A percentile compares a stretch with the other conserved stretches of the same genome.
Evolutionary conservation across 1,140 invertebrate genomes (phyloP).

Genomic region (Hormaphis cornu): DNA sequence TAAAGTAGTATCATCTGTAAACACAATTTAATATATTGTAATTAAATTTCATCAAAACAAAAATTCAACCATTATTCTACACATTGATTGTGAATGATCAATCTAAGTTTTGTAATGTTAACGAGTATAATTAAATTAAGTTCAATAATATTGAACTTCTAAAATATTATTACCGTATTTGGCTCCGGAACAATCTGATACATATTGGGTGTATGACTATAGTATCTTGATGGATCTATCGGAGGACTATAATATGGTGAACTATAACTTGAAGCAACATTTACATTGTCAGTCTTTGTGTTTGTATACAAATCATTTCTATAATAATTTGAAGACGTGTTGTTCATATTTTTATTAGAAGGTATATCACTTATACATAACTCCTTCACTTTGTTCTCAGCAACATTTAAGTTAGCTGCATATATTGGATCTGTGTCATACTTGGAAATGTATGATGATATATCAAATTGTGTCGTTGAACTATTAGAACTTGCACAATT

Average conservation of each 20-base stretch:
- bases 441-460: not conserved
- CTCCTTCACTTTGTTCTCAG: conserved; percentile 32
- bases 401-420: conserved; percentile 26
- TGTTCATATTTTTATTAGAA: not conserved
- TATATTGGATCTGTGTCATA: conserved; percentile 27
- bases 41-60: too few species aligned
- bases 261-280: not conserved
- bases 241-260: conserved; percentile 16
- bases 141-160: too few species aligned
- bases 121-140: too few species aligned
- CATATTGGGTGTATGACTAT: conserved; percentile 1
- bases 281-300: not conserved
- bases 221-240: conserved; percentile 16
- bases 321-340: not conserved
- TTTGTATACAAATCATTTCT: not conserved
- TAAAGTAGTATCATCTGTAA: too few species aligned
- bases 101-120: too few species aligned
- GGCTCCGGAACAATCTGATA: conserved; percentile 10
- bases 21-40: too few species aligned
- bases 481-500: conserved; percentile 3
- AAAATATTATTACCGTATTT: conserved; percentile 18
- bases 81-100: too few species aligned
- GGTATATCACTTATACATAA: conserved; percentile 33
- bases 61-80: too few species aligned
- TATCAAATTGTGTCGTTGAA: not conserved